Conservation (phyloP, 2,888 invertebrate species). For the Cheilosia impressa region DNA sequence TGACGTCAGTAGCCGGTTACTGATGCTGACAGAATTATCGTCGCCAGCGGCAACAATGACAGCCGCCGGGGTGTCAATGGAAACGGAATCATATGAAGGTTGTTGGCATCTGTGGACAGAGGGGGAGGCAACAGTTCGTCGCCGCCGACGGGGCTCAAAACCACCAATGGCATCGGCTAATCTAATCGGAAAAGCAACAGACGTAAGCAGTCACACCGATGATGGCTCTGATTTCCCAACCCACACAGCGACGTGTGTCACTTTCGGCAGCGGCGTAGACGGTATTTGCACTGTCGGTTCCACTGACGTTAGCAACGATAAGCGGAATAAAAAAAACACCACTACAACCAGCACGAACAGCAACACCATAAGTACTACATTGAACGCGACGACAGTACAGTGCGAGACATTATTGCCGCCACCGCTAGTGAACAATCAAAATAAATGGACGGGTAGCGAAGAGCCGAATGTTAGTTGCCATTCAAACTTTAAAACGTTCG, state of each 20-base stretch:
- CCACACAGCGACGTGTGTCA: slow-evolving; percentile 28
- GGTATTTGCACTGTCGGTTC: slow-evolving; percentile 42
- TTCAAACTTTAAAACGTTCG: slow-evolving; percentile 76
- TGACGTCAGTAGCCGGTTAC: slow-evolving; percentile 51
- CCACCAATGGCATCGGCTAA: slow-evolving; percentile 44
- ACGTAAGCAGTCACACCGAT: slow-evolving; percentile 48
- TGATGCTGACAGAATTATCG: slow-evolving; percentile 36
- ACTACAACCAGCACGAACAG: neutral
- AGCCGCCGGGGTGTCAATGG: slow-evolving; percentile 24
- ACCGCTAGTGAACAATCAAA: slow-evolving; percentile 69
- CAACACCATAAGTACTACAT: slow-evolving; percentile 2
- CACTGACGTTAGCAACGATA: slow-evolving; percentile 67
- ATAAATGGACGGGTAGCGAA: slow-evolving; percentile 74
- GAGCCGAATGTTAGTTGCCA: slow-evolving; percentile 76
- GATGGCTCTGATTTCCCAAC: slow-evolving; percentile 51
- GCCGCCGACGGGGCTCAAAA: slow-evolving; percentile 13
- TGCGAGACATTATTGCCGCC: slow-evolving; percentile 36
- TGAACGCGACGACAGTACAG: slow-evolving; percentile 36
- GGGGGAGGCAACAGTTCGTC: slow-evolving; percentile 19
- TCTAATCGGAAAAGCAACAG: slow-evolving; percentile 57
- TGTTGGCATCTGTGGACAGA: slow-evolving; percentile 15
- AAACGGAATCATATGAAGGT: slow-evolving; percentile 33
- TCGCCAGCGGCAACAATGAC: slow-evolving; percentile 3
- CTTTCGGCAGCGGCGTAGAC: slow-evolving; percentile 52
- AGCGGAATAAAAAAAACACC: slow-evolving; percentile 41